Percentiles rank a stretch among this genome's conserved stretches.
phyloP scores from a whole-genome alignment of 92 coral and sea anemone species.

The Blastomussa wellsi region DNA sequence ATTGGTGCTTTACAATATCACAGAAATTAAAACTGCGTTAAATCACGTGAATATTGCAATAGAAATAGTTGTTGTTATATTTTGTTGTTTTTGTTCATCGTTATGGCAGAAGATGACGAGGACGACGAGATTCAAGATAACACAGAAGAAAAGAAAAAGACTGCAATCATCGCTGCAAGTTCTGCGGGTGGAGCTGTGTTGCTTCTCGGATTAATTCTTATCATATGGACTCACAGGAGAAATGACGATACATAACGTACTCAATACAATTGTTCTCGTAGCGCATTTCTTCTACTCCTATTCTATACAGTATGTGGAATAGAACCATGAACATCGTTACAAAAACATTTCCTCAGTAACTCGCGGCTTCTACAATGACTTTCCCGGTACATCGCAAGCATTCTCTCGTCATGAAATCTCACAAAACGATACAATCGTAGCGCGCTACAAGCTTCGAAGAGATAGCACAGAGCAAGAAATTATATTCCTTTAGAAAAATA shows the following conservation, averaged over 20 bases:
- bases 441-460: not conserved
- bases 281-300: no score
- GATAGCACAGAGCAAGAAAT: not conserved
- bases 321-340: not conserved
- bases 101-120: conserved; percentile 4
- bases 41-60: no score
- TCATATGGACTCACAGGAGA: conserved; percentile 31
- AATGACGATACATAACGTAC: conserved; percentile 6
- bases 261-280: not conserved
- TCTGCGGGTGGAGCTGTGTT: conserved; percentile 22
- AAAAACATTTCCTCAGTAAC: not conserved
- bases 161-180: conserved; percentile 31
- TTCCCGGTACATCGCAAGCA: not conserved
- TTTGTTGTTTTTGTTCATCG: not conserved
- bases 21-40: not conserved
- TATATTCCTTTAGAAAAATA: not conserved
- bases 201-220: conserved; percentile 12
- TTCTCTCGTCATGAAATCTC: no score
- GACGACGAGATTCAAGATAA: conserved; percentile 22
- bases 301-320: not conserved
- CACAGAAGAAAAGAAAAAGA: conserved; percentile 21
- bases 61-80: not conserved
- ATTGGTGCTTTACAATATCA: not conserved
- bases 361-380: not conserved
- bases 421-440: not conserved